Base-by-base conservation (phyloP, 2,888 invertebrate species). In the Polyploca ridens region DNA sequence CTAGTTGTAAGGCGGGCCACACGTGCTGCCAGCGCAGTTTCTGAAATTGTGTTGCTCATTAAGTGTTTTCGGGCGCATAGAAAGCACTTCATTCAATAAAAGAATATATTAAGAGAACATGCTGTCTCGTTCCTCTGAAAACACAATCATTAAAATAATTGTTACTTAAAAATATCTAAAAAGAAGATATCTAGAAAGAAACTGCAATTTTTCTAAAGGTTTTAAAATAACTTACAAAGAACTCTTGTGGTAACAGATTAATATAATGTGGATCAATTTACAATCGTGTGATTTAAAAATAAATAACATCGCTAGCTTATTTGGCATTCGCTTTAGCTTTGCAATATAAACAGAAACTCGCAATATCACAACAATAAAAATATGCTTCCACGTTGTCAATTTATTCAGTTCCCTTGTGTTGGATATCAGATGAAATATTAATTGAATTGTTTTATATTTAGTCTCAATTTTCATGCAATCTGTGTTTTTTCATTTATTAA, bases 11-110 rank as follows among this genome's bases (percentile, higher is more conserved):
- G 76, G 96, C 96, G 46, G 98, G 98, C 97, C 99, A 98, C 62
- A 99, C 96, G 88, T 98, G 98, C 87, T 98, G 98, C 95, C 98
- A 99, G 95, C 98, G 97, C 63, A 99, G 94, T 97, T 99, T 99
- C 99, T 99, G 95, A 63, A 94, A 91, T 46, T 46, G n/a, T 5
- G 46, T 46, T n/a, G 46, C 46, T 46, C n/a, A 46, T 46, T 46
- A 46, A 46, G 6, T n/a, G 46, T 46, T 46, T n/a, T n/a, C 46
- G 46, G 13, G 46, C n/a, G 6, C 10, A 46, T 5, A 4, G 41
- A 41, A 41, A 41, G 13, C 41, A 10, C n/a, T 10, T 27, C 57
- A 14, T 13, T 58, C 13, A 58, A 13, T 58, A 58, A 58, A 33
- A 33, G 13, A 46, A n/a, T 46, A 46, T n/a, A 46, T 3, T n/a